Conservation (phyloP, 2,888 invertebrate species). For the Nomada lathburiana region DNA sequence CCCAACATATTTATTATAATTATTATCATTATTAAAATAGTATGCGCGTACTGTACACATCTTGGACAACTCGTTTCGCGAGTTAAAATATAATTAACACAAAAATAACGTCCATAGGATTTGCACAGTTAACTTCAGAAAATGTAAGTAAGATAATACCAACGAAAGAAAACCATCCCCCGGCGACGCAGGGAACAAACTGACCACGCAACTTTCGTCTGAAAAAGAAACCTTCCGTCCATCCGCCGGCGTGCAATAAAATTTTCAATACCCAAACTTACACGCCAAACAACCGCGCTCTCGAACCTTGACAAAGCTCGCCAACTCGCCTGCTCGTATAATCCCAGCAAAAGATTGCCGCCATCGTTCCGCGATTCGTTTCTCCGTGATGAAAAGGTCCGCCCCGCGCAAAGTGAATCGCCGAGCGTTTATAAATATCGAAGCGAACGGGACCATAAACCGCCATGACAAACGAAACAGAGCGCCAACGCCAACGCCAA, state of each 20-base stretch:
- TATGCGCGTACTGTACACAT: too few species aligned
- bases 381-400: background rate
- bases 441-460: conserved; percentile 12
- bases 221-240: background rate
- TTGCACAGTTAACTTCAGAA: too few species aligned
- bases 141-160: too few species aligned
- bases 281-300: background rate
- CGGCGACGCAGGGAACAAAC: background rate
- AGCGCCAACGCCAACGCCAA: background rate
- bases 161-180: too few species aligned
- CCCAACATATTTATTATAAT: too few species aligned
- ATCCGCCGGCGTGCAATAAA: too few species aligned
- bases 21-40: too few species aligned
- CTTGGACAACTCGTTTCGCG: too few species aligned
- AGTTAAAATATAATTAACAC: too few species aligned
- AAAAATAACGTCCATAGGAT: too few species aligned
- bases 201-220: background rate
- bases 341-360: conserved; percentile 4
- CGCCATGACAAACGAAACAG: conserved; percentile 11
- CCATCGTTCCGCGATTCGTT: background rate
- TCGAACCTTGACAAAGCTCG: background rate
- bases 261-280: too few species aligned
- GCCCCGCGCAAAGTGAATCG: conserved; percentile 20
- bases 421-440: conserved; percentile 43
- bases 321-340: background rate